Evolutionary conservation across 2,888 invertebrate genomes (phyloP).

Genomic region (Microctonus hyperodae): DNA sequence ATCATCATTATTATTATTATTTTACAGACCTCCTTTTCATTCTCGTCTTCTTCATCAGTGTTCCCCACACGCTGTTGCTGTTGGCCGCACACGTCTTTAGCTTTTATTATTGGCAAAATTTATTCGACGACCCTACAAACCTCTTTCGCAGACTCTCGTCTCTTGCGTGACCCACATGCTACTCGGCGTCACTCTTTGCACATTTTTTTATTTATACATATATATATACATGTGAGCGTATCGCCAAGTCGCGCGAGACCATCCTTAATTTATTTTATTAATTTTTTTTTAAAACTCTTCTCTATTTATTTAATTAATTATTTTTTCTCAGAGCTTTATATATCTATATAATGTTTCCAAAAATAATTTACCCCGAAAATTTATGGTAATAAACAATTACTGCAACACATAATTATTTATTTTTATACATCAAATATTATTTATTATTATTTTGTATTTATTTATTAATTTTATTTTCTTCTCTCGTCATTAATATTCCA

Average conservation of each 20-base stretch:
- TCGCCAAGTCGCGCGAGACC: constrained; percentile 3
- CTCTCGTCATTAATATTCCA: background rate
- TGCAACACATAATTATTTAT: background rate
- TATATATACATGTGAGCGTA: no score
- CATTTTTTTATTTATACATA: background rate
- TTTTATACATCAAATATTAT: background rate
- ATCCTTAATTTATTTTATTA: background rate
- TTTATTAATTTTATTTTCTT: background rate
- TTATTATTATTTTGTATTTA: background rate
- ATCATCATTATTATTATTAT: no score
- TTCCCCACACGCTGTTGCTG: background rate
- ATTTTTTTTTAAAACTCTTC: background rate
- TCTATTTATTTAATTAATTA: background rate
- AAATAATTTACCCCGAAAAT: background rate
- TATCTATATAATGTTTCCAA: background rate
- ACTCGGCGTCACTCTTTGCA: background rate
- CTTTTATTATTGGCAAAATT: constrained; percentile 43
- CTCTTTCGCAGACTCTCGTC: constrained; percentile 18
- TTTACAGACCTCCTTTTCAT: background rate
- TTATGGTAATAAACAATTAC: background rate
- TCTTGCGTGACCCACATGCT: constrained; percentile 32
- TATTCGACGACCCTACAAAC: constrained; percentile 39
- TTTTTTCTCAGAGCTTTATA: no score
- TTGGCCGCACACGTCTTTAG: constrained; percentile 34
- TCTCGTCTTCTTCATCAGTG: constrained; percentile 37